Base-by-base conservation (phyloP, 64 coral and sea anemone genomes). In the Montipora efflorescens region DNA sequence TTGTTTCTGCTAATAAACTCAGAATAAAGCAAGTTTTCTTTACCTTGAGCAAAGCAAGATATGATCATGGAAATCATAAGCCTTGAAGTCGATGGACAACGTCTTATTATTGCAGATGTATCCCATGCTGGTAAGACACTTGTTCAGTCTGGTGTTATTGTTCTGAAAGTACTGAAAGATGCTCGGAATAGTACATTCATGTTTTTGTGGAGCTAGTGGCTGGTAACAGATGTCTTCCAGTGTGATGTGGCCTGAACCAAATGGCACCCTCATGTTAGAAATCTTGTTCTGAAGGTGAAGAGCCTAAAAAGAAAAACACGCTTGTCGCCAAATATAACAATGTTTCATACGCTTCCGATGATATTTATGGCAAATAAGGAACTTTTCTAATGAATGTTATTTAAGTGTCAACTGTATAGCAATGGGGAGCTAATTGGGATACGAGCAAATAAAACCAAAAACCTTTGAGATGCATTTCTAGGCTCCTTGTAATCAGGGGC, bases 121-220 rank as follows among this genome's bases (percentile, higher is more conserved):
- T 4, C 74, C 79, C 70, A 92, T 49, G 6, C 48, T 48, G 0
- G 93, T 83, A 13, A 91, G 18, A 23, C 96, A 98, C 22, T 92
- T 91, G 82, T 98, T 98, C 36, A 98, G 96, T 71, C 62, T 49
- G 2, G 16, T 96, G 48, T 71, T 57, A 77, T 90, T 82, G 67
- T 98, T 96, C 25, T 98, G 97, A 62, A 95, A 98, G 59, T 96
- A 98, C 64, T 98, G 94, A 8, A 98, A 95, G 13, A 95, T 5
- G 51, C 97, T 98, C 47, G 85, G 87, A 2, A 98, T 95, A 2
- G 90, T 80, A 48, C 97, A 98, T 4, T 94, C 53, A 13, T 89
- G 69, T 23, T 91, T 96, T 57, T 94, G 87, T 7, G 97, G 97
- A 5, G 82, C 70, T 16, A 98, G 48, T 0, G 97, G 97, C 79